Base-by-base conservation (phyloP, 2,113 vertebrate species). In the Turdus rufiventris region DNA sequence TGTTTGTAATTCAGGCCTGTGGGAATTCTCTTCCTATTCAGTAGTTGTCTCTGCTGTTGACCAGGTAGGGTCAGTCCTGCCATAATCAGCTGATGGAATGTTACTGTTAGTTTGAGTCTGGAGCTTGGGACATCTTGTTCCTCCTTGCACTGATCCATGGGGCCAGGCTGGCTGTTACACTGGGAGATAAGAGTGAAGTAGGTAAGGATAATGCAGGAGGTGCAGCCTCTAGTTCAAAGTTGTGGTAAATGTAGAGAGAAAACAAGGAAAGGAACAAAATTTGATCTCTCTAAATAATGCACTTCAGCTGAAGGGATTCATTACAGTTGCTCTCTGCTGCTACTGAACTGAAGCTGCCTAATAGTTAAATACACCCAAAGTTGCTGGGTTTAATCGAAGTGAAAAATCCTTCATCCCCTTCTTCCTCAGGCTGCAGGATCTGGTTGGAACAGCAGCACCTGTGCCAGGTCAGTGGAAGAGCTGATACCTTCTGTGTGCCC, bases 311-410 rank as follows among this genome's bases (percentile, higher is more conserved):
- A 10, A 65, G 12, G 18, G 11, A 17, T 54, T 48, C 1, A 6
- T 43, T 61, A 14, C 25, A 38, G 19, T n/a, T 79, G 16, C 4
- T 33, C 43, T 51, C 33, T 6, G 2, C 33, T 43, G 36, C 17
- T 68, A 10, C 34, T n/a, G 68, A 18, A 18, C 42, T 57, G 13
- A 53, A 86, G 53, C 45, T 86, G 40, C 23, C 62, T 10, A 24
- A 13, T 8, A 36, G 4, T 33, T 50, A 45, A 74, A 15, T 3
- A 4, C 73, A 87, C 29, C 5, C 5, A 8, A 6, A 57, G 36
- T 5, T 40, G 24, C 31, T 21, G 60, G 11, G 14, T 50, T 76
- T 54, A 83, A 63, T 33, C 9, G 0, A 0, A 42, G 14, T 12
- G 33, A 29, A 50, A 82, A 85, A 65, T 34, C 31, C 34, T 45